phyloP scores from a whole-genome alignment of 2,113 vertebrate genomes.

The Cyrtonyx montezumae region DNA sequence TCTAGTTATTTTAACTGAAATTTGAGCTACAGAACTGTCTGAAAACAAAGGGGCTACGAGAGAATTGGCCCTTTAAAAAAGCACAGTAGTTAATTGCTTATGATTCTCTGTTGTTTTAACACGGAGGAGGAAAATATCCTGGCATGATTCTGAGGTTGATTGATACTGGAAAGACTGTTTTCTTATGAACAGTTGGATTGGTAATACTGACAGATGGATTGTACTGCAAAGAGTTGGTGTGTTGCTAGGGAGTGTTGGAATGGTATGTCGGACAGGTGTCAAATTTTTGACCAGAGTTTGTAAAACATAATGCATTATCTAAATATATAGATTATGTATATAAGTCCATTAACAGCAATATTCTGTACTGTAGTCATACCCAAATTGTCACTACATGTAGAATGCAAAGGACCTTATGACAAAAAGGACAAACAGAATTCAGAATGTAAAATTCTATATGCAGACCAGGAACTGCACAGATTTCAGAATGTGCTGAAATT shows the following conservation, averaged over 20 bases:
- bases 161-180: slow-evolving; percentile 64
- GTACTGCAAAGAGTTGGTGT: slow-evolving; percentile 19
- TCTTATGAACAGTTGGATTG: slow-evolving; percentile 59
- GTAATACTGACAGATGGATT: slow-evolving; percentile 52
- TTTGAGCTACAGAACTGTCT: not conserved
- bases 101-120: slow-evolving; percentile 9
- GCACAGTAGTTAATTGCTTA: not conserved
- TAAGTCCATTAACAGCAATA: not conserved
- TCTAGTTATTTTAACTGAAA: not conserved
- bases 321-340: not conserved
- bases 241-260: slow-evolving; percentile 63
- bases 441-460: not conserved
- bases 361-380: not conserved
- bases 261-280: not conserved
- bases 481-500: not conserved
- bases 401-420: not conserved
- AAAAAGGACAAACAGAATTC: not conserved
- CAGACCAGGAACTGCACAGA: not conserved
- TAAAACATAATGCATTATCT: not conserved
- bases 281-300: not conserved
- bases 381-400: not conserved
- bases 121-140: slow-evolving; percentile 14
- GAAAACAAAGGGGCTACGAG: not conserved
- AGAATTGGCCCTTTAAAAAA: not conserved
- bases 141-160: slow-evolving; percentile 31